phyloP scores from a whole-genome alignment of 1,140 invertebrate genomes.

The Scaptomyza pallida region DNA sequence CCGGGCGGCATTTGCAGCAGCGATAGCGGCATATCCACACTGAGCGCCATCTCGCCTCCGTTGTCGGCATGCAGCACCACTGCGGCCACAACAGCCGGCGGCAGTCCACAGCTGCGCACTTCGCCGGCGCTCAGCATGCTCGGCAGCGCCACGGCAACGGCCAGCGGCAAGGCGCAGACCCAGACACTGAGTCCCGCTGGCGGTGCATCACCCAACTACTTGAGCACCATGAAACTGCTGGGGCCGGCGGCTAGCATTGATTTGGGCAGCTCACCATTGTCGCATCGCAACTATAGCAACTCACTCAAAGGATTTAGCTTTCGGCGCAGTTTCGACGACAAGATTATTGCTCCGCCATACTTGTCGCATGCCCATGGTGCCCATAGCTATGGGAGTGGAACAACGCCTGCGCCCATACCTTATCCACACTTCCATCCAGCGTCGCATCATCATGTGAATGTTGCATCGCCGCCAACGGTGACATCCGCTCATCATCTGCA shows the following conservation, averaged over 20 bases:
- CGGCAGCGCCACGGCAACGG: conserved; percentile 63
- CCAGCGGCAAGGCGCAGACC: conserved; percentile 48
- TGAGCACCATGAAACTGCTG: conserved; percentile 66
- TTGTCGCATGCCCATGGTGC: conserved; percentile 38
- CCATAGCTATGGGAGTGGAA: conserved; percentile 24
- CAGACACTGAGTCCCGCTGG: conserved; percentile 44
- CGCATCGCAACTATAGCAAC: conserved; percentile 78
- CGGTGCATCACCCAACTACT: conserved; percentile 47
- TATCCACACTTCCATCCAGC: conserved; percentile 71
- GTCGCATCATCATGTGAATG: conserved; percentile 40
- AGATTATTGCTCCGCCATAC: conserved; percentile 70
- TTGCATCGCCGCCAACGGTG: conserved; percentile 37
- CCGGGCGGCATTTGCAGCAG: conserved; percentile 78
- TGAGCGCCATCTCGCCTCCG: conserved; percentile 77
- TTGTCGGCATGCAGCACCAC: conserved; percentile 52
- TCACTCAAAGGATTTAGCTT: conserved; percentile 77
- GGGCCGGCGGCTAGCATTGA: conserved; percentile 79
- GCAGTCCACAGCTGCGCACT: conserved; percentile 67
- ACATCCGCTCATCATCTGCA: conserved; percentile 64
- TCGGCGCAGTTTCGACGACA: conserved; percentile 80
- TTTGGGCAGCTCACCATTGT: conserved; percentile 75
- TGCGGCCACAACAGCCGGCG: conserved; percentile 54
- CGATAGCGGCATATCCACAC: conserved; percentile 77
- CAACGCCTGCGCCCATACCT: conserved; percentile 47
- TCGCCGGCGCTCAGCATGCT: conserved; percentile 68